These are phyloP conservation scores for Troglohyphantes excavatus DNA, from an alignment of 2,888 invertebrate genomes.

Conservation along the genomic window DNA sequence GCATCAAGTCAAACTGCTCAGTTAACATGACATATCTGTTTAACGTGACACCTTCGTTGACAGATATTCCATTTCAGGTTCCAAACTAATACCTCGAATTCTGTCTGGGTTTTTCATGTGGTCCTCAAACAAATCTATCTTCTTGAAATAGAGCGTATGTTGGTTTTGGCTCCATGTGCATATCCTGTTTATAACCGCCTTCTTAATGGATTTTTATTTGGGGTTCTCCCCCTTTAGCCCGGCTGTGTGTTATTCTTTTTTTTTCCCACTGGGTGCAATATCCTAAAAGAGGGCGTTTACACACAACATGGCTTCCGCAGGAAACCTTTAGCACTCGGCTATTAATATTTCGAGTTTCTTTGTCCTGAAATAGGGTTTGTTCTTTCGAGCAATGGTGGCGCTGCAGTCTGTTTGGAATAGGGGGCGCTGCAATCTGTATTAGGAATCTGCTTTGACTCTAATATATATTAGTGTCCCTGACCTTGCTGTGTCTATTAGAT, in stretches of 20 bases:
- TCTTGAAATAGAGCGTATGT: conserved; percentile 26
- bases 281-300: conserved; percentile 50
- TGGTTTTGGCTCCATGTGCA: conserved; percentile 20
- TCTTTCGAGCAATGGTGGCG: background rate
- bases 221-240: conserved; percentile 19
- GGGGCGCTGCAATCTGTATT: too few species aligned
- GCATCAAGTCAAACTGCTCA: too few species aligned
- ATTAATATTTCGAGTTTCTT: conserved; percentile 44
- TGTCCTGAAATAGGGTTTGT: background rate
- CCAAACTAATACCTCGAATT: background rate
- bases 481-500: too few species aligned
- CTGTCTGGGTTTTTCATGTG: background rate
- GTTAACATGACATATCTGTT: too few species aligned
- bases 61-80: background rate
- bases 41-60: too few species aligned
- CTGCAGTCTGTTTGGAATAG: background rate
- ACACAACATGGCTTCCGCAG: conserved; percentile 32
- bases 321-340: conserved; percentile 49
- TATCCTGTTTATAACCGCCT: conserved; percentile 21
- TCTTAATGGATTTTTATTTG: conserved; percentile 45
- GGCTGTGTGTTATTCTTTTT: background rate
- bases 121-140: background rate
- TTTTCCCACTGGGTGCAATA: conserved; percentile 33
- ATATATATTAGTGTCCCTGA: too few species aligned
- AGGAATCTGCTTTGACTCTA: too few species aligned